Conservation (phyloP, 2,888 invertebrate species). For the Gryllus longicercus region DNA sequence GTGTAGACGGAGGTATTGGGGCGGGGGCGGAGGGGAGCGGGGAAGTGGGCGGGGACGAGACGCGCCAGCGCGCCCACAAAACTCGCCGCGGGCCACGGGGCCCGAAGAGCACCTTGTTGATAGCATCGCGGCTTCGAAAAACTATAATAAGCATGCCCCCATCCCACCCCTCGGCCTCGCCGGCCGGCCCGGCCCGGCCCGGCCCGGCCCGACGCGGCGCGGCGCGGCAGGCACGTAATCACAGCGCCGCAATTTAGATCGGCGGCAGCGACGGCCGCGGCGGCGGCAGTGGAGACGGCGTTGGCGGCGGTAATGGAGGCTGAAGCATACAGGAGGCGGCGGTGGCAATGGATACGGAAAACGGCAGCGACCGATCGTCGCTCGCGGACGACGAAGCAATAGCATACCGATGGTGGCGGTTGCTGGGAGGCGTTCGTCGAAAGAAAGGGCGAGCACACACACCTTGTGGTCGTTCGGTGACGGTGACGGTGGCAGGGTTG, state of each 20-base stretch:
- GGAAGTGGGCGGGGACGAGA: background rate
- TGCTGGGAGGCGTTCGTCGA: no score
- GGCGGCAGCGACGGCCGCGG: background rate
- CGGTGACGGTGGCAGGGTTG: no score
- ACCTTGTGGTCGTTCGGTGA: no score
- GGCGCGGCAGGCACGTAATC: background rate
- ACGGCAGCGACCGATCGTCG: background rate
- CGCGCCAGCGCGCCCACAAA: conserved; percentile 17
- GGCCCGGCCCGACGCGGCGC: background rate
- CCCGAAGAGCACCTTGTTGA: conserved; percentile 17
- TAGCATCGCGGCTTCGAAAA: conserved; percentile 17
- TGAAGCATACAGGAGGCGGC: background rate
- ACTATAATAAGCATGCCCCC: conserved; percentile 4
- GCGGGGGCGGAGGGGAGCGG: background rate
- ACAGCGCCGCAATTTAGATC: background rate
- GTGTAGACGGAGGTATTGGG: background rate
- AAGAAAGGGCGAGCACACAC: no score
- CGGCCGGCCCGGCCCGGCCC: background rate
- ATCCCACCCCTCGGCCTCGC: background rate
- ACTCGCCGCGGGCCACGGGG: background rate
- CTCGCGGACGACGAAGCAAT: no score
- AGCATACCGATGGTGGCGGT: no score
- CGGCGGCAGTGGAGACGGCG: background rate
- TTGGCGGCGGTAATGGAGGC: background rate
- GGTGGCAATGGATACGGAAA: background rate